These are phyloP conservation scores for Hydrolagus affinis DNA, from an alignment of 2,113 vertebrate genomes.

Conservation along the genomic window DNA sequence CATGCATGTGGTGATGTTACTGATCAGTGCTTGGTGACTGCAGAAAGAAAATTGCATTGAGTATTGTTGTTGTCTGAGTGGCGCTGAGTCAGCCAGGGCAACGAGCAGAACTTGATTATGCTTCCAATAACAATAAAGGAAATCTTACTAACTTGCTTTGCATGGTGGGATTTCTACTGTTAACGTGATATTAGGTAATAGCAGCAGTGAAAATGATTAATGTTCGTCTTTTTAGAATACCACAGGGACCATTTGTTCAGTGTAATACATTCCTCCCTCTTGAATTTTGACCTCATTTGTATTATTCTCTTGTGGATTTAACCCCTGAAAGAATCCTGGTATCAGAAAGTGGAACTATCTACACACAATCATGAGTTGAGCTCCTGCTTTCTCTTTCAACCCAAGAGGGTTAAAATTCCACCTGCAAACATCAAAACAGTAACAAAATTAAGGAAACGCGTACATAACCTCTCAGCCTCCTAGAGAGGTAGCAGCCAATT, in stretches of 20 bases:
- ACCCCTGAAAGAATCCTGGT: background rate
- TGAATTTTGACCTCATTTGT: background rate
- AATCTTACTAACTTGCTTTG: background rate
- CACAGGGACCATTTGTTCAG: background rate
- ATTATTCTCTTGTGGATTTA: background rate
- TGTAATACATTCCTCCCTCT: background rate
- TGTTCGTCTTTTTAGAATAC: background rate
- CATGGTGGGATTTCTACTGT: background rate
- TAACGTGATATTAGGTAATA: background rate
- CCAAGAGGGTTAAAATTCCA: too few species aligned
- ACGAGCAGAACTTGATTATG: background rate
- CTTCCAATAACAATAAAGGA: background rate
- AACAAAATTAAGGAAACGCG: background rate
- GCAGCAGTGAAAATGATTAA: background rate
- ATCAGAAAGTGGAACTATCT: background rate
- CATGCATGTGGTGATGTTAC: background rate
- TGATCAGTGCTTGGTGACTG: background rate
- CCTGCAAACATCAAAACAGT: too few species aligned
- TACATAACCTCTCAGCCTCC: background rate
- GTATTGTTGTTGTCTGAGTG: slow-evolving; percentile 3
- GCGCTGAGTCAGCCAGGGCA: slow-evolving; percentile 13
- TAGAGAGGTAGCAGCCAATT: background rate
- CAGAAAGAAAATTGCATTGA: slow-evolving; percentile 5
- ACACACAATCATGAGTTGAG: background rate
- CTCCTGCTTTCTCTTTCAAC: background rate